A percentile compares a stretch with the other conserved stretches of the same genome.
Evolutionary conservation across 2,797 vertebrate genomes (phyloP).

Genomic region (Hippoglossus hippoglossus): DNA sequence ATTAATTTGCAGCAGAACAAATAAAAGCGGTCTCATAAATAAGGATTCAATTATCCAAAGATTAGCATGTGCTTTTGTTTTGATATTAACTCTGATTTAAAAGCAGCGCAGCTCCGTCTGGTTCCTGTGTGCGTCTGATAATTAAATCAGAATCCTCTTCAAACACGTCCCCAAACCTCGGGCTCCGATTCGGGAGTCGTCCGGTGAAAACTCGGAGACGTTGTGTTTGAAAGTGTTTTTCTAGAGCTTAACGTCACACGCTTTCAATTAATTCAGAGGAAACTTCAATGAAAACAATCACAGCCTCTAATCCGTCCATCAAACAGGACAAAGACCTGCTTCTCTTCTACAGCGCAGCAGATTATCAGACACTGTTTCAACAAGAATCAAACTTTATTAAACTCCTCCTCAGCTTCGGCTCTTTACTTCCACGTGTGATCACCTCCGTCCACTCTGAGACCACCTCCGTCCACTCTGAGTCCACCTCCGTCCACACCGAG

Average conservation of each 20-base stretch:
- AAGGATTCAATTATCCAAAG: conserved; percentile 71
- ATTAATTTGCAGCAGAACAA: conserved; percentile 59
- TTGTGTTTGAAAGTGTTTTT: conserved; percentile 43
- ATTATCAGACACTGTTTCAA: neutral
- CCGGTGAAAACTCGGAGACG: neutral
- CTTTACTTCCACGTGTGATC: neutral
- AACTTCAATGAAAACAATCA: conserved; percentile 65
- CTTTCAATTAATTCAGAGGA: conserved; percentile 48
- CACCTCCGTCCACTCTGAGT: too few species aligned
- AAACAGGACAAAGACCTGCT: neutral
- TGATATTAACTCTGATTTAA: conserved; percentile 67
- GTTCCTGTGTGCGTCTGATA: conserved; percentile 15
- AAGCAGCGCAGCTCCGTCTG: conserved; percentile 37
- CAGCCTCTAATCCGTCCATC: conserved; percentile 62
- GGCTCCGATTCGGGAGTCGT: conserved; percentile 15
- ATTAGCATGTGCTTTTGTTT: conserved; percentile 68
- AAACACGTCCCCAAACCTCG: conserved; percentile 60
- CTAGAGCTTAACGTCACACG: conserved; percentile 43
- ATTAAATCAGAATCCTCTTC: conserved; percentile 76
- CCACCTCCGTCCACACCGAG: too few species aligned
- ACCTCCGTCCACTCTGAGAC: neutral
- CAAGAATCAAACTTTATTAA: conserved; percentile 76
- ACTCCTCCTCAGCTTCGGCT: conserved; percentile 47
- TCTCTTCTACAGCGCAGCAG: neutral
- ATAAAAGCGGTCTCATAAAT: conserved; percentile 57